A percentile compares a stretch with the other conserved stretches of the same genome.
Evolutionary conservation across 1,140 invertebrate species (phyloP).

Genomic region (Eufriesea mexicana): DNA sequence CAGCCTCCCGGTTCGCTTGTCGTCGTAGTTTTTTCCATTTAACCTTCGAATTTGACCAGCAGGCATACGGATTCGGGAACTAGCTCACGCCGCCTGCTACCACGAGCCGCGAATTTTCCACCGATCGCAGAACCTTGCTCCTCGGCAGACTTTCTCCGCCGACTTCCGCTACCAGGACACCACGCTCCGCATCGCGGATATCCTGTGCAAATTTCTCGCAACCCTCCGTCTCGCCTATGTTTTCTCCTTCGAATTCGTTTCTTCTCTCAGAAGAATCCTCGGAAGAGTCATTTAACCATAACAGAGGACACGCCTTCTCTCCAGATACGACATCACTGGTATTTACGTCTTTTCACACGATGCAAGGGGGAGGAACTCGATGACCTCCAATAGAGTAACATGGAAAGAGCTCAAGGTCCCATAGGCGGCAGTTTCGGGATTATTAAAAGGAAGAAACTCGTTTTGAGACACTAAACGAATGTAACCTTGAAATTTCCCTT

Average conservation of each 20-base stretch:
- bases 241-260: neutral
- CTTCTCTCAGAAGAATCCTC: too few relatives aligned
- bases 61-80: neutral
- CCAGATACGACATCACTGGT: neutral
- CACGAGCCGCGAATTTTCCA: too few relatives aligned
- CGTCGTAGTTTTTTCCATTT: constrained; percentile 66
- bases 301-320: neutral
- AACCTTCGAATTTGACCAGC: constrained; percentile 59
- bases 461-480: too few relatives aligned
- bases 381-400: neutral
- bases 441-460: neutral
- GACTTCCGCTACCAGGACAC: constrained; percentile 2
- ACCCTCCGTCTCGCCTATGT: neutral
- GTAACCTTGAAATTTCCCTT: too few relatives aligned
- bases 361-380: neutral
- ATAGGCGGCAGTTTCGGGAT: neutral
- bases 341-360: neutral
- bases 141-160: neutral
- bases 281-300: too few relatives aligned
- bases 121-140: too few relatives aligned
- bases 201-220: too few relatives aligned
- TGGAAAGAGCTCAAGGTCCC: neutral
- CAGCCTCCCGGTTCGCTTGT: constrained; percentile 38
- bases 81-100: too few relatives aligned
- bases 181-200: neutral